phyloP scores from a whole-genome alignment of 2,888 invertebrate species.

The Malthinus flaveolus region DNA sequence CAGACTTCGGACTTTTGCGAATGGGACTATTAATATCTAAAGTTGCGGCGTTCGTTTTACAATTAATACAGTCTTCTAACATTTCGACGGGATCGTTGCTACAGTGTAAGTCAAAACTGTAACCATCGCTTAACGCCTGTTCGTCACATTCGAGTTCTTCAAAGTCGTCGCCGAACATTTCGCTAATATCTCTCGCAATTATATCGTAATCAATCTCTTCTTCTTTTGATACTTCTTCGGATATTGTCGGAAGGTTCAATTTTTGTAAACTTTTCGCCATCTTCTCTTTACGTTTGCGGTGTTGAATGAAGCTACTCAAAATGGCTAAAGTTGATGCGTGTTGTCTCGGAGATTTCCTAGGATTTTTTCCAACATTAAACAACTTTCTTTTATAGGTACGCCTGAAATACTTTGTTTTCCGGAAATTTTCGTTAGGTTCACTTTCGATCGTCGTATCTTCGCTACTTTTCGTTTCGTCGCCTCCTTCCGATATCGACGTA shows the following conservation, averaged over 20 bases:
- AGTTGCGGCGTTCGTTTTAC: conserved; percentile 11
- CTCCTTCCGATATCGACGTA: conserved; percentile 38
- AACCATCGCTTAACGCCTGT: conserved; percentile 55
- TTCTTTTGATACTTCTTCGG: conserved; percentile 35
- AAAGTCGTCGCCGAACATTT: conserved; percentile 48
- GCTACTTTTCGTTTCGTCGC: conserved; percentile 35
- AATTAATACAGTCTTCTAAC: conserved; percentile 52
- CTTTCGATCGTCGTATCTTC: conserved; percentile 16
- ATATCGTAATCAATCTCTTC: conserved; percentile 50
- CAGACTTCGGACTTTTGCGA: neutral
- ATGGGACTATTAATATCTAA: neutral
- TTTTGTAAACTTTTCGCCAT: conserved; percentile 54
- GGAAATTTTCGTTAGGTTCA: neutral
- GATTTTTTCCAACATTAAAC: conserved; percentile 57
- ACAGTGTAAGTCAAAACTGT: conserved; percentile 43
- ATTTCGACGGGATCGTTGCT: conserved; percentile 45
- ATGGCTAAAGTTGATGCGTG: conserved; percentile 87
- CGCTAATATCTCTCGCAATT: conserved; percentile 55
- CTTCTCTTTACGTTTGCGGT: conserved; percentile 54
- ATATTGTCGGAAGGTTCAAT: conserved; percentile 27
- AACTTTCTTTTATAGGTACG: neutral
- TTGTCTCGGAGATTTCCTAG: conserved; percentile 84
- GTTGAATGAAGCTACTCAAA: conserved; percentile 67
- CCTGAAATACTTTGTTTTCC: neutral
- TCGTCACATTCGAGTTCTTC: conserved; percentile 56